These are phyloP conservation scores for Galeopsomyia nigrocyanea DNA, from an alignment of 2,888 invertebrate genomes.

Conservation along the genomic window DNA sequence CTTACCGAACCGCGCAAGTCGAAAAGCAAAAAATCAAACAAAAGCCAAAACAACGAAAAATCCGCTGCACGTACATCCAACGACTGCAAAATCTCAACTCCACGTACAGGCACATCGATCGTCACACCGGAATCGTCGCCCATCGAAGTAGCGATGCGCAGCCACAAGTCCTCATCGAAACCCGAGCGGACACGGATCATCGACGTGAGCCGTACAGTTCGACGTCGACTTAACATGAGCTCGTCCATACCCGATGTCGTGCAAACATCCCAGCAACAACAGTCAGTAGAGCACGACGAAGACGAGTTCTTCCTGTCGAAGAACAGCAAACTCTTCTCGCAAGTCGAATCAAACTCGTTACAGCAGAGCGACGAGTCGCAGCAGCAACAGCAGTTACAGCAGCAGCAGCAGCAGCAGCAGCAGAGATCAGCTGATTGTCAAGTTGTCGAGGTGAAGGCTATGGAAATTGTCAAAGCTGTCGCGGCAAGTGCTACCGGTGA, in stretches of 20 bases:
- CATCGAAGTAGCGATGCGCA: constrained; percentile 54
- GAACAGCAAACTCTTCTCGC: constrained; percentile 79
- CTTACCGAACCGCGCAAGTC: too few relatives aligned
- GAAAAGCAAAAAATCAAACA: too few relatives aligned
- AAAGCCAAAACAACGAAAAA: not conserved
- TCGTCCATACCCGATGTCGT: constrained; percentile 61
- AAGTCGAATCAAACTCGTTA: constrained; percentile 73
- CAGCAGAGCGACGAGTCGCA: constrained; percentile 46
- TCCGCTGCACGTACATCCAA: not conserved
- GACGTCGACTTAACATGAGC: constrained; percentile 72
- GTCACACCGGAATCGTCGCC: constrained; percentile 56
- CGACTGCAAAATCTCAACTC: not conserved
- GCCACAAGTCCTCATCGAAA: constrained; percentile 58
- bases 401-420: constrained; percentile 46
- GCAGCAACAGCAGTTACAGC: constrained; percentile 34
- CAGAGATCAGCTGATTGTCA: constrained; percentile 61
- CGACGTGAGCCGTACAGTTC: constrained; percentile 75
- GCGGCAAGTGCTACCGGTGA: constrained; percentile 70
- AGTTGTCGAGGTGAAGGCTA: constrained; percentile 79
- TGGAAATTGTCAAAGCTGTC: constrained; percentile 77
- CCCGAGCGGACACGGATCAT: constrained; percentile 71
- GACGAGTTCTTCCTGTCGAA: constrained; percentile 72
- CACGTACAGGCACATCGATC: too few relatives aligned
- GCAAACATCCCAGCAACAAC: constrained; percentile 32
- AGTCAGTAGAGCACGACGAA: constrained; percentile 45